Evolutionary conservation across 2,113 vertebrate genomes (phyloP).

Genomic region (Antechinus flavipes): DNA sequence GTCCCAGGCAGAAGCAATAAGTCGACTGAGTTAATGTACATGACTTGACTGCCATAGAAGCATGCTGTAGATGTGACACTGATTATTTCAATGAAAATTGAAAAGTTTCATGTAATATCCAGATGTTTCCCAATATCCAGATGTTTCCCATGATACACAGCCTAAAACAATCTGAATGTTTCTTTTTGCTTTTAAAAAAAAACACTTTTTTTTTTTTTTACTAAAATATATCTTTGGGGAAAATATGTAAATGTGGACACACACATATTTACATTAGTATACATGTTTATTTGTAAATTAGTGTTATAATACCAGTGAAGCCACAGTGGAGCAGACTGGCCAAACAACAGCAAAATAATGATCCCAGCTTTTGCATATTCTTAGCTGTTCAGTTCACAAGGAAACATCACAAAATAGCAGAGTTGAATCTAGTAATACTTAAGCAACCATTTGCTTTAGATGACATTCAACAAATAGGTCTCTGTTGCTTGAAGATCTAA

Average conservation of each 20-base stretch:
- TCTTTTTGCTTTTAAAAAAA: not conserved
- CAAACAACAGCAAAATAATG: not conserved
- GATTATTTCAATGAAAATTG: constrained; percentile 38
- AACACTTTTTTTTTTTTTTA: too few species aligned
- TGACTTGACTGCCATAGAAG: constrained; percentile 56
- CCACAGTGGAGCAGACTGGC: not conserved
- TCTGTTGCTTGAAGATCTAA: not conserved
- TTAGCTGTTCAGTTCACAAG: not conserved
- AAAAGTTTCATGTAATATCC: constrained; percentile 22
- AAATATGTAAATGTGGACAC: not conserved
- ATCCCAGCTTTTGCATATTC: not conserved
- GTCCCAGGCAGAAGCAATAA: constrained; percentile 54
- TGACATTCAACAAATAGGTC: not conserved
- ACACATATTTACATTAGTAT: not conserved
- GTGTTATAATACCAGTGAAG: not conserved
- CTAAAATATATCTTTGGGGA: not conserved
- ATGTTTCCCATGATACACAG: not conserved
- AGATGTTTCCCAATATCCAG: constrained; percentile 50
- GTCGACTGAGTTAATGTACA: constrained; percentile 59
- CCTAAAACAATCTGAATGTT: not conserved
- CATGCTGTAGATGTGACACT: not conserved
- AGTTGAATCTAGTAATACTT: not conserved
- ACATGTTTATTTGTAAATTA: not conserved
- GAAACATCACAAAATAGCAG: not conserved
- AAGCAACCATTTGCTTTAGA: not conserved